Percentiles rank a stretch among this genome's conserved stretches.
phyloP scores from a whole-genome alignment of 2,113 vertebrate genomes.

The Sander lucioperca region DNA sequence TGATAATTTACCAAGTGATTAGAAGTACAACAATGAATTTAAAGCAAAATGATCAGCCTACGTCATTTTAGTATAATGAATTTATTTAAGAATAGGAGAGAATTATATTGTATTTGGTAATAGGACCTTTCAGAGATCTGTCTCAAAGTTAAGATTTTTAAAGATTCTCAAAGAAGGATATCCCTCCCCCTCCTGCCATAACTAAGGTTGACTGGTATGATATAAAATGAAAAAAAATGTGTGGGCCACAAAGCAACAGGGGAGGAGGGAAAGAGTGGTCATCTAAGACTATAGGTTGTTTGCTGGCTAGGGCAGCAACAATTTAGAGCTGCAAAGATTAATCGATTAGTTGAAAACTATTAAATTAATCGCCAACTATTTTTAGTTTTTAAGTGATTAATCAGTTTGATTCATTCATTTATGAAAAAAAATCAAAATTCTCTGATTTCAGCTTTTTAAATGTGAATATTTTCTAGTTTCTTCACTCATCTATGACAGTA shows the following conservation, averaged over 20 bases:
- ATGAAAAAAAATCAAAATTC: too few relatives aligned
- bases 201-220: not conserved
- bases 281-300: not conserved
- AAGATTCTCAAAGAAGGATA: not conserved
- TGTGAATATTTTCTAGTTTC: too few relatives aligned
- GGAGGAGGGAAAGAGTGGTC: not conserved
- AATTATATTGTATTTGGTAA: not conserved
- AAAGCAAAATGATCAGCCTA: not conserved
- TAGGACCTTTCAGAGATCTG: not conserved
- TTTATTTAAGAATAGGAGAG: not conserved
- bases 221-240: not conserved
- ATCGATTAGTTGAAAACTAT: too few relatives aligned
- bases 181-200: not conserved
- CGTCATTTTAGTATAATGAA: not conserved
- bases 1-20: conserved; percentile 14
- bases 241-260: not conserved
- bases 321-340: too few relatives aligned
- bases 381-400: too few relatives aligned
- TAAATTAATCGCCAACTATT: too few relatives aligned
- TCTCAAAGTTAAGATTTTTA: not conserved
- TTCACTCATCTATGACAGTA: too few relatives aligned
- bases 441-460: too few relatives aligned
- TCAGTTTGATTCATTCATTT: too few relatives aligned
- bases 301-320: not conserved
- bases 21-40: conserved; percentile 14